phyloP scores from a whole-genome alignment of 2,113 vertebrate species.

The Stomatorhinus ivindoensis region DNA sequence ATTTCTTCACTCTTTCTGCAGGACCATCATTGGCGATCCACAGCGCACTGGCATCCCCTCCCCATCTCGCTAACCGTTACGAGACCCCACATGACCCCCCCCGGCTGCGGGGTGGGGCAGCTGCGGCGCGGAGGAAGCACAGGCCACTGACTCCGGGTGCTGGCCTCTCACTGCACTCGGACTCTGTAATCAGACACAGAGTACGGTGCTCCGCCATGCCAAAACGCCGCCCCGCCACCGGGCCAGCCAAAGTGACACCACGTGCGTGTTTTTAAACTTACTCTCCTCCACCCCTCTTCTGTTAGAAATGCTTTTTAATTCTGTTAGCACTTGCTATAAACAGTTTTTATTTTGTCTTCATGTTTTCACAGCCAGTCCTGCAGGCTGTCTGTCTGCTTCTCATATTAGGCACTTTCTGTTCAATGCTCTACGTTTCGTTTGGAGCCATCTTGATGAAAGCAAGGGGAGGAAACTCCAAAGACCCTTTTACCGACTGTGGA shows the following conservation, averaged over 20 bases:
- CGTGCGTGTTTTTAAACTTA: background rate
- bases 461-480: background rate
- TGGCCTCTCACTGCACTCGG: background rate
- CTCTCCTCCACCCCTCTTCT: background rate
- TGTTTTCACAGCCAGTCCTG: background rate
- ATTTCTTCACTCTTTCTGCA: background rate
- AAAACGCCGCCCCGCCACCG: background rate
- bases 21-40: background rate
- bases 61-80: background rate
- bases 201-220: background rate
- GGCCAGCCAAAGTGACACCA: background rate
- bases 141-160: background rate
- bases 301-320: background rate
- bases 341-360: background rate
- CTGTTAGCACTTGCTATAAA: background rate
- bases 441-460: background rate
- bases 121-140: background rate
- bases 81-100: background rate
- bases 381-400: background rate
- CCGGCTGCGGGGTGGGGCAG: background rate
- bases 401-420: background rate
- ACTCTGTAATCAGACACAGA: constrained; percentile 5
- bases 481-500: background rate
- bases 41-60: background rate
- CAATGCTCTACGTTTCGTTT: background rate